These are phyloP conservation scores for Tetramorium simillimum DNA, from an alignment of 1,140 invertebrate genomes.

Conservation along the genomic window DNA sequence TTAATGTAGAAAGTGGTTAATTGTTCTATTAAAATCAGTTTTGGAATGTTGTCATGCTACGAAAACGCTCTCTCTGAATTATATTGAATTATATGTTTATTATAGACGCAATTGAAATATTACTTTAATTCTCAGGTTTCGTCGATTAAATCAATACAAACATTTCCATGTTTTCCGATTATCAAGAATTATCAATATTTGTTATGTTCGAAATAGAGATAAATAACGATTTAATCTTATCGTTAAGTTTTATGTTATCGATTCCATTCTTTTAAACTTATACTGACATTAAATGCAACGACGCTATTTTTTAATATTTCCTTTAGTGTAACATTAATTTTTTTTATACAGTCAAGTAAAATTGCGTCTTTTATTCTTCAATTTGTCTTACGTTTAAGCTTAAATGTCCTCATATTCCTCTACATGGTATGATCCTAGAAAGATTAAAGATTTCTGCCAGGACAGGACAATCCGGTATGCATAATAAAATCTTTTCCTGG, in stretches of 20 bases:
- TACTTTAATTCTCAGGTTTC: background rate
- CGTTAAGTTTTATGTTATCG: background rate
- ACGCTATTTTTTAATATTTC: background rate
- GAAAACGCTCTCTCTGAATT: background rate
- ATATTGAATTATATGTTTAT: background rate
- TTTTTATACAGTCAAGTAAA: background rate
- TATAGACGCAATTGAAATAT: background rate
- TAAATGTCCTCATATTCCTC: background rate
- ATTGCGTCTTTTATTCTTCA: background rate
- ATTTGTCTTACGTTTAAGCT: background rate
- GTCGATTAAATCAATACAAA: background rate
- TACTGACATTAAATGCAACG: conserved; percentile 8
- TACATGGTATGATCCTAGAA: background rate
- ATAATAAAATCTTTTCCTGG: background rate
- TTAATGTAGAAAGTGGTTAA: background rate
- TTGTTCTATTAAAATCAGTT: background rate
- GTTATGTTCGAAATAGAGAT: background rate
- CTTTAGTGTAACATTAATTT: background rate
- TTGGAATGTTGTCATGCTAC: background rate
- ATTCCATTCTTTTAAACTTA: background rate
- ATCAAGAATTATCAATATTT: background rate
- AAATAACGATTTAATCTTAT: background rate
- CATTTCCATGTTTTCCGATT: background rate
- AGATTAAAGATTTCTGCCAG: background rate
- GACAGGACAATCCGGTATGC: background rate